Conservation (phyloP, 37 sponge, comb jelly and placozoan genomes). For the Bolinopsis microptera region DNA sequence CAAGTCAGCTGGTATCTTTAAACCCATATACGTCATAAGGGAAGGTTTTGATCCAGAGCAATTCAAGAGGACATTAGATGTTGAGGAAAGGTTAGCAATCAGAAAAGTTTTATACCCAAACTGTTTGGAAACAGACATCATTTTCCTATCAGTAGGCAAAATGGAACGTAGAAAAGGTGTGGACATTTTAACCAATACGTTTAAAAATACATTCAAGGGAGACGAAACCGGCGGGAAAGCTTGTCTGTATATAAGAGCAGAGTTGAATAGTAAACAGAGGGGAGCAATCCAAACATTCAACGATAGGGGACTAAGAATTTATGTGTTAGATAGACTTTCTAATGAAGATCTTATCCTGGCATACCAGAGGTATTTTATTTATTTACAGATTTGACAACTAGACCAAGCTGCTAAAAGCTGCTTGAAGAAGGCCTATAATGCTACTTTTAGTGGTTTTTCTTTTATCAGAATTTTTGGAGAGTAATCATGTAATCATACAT, state of each 20-base stretch:
- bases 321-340: background rate
- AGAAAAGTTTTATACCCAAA: background rate
- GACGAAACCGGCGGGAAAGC: background rate
- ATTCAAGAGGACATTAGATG: background rate
- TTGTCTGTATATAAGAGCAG: background rate
- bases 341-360: background rate
- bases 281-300: background rate
- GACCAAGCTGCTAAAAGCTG: too few species aligned
- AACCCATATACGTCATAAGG: background rate
- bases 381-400: too few species aligned
- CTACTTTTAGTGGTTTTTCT: too few species aligned
- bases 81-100: background rate
- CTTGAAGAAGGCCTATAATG: too few species aligned
- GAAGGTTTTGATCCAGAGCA: background rate
- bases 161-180: slow-evolving; percentile 12
- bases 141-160: slow-evolving; percentile 7
- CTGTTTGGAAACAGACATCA: background rate
- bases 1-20: background rate
- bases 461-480: too few species aligned
- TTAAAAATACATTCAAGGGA: background rate
- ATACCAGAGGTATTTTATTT: background rate
- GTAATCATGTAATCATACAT: too few species aligned
- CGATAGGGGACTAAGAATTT: background rate
- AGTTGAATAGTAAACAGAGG: background rate
- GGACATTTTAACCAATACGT: background rate